A percentile compares a stretch with the other conserved stretches of the same genome.
These are phyloP conservation scores for Osedax fenrisi DNA, from an alignment of 2,888 invertebrate genomes.

Conservation along the genomic window DNA sequence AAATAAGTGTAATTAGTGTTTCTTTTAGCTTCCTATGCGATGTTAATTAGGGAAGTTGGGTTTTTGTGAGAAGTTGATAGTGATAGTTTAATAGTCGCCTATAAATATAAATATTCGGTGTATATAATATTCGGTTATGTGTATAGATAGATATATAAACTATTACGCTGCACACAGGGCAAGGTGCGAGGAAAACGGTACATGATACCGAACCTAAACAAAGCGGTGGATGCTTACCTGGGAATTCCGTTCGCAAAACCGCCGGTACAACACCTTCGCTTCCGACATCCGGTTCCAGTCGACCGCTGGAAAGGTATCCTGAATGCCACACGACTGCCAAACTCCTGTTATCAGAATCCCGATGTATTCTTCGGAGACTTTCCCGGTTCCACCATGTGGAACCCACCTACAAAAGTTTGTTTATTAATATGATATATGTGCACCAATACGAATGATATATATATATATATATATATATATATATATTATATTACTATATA, in stretches of 20 bases:
- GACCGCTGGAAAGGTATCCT: slow-evolving; percentile 55
- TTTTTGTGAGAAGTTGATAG: too few relatives aligned
- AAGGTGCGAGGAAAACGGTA: slow-evolving; percentile 32
- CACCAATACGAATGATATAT: neutral
- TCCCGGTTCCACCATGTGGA: slow-evolving; percentile 33
- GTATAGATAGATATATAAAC: too few relatives aligned
- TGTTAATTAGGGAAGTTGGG: too few relatives aligned
- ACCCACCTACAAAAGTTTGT: slow-evolving; percentile 31
- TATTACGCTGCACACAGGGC: too few relatives aligned
- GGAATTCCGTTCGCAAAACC: slow-evolving; percentile 50
- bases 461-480: neutral
- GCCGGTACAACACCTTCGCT: slow-evolving; percentile 57
- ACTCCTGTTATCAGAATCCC: slow-evolving; percentile 36
- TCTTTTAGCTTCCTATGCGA: too few relatives aligned
- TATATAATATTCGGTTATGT: too few relatives aligned
- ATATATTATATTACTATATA: neutral
- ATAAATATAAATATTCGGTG: too few relatives aligned
- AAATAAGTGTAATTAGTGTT: too few relatives aligned
- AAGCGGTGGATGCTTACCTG: slow-evolving; percentile 41
- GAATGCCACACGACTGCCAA: slow-evolving; percentile 56
- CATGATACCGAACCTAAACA: slow-evolving; percentile 30
- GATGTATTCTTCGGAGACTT: slow-evolving; percentile 33
- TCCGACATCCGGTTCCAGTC: slow-evolving; percentile 42
- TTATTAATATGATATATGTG: neutral
- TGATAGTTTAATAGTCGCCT: too few relatives aligned